These are phyloP conservation scores for Piaya cayana DNA, from an alignment of 2,113 vertebrate genomes.

Conservation along the genomic window DNA sequence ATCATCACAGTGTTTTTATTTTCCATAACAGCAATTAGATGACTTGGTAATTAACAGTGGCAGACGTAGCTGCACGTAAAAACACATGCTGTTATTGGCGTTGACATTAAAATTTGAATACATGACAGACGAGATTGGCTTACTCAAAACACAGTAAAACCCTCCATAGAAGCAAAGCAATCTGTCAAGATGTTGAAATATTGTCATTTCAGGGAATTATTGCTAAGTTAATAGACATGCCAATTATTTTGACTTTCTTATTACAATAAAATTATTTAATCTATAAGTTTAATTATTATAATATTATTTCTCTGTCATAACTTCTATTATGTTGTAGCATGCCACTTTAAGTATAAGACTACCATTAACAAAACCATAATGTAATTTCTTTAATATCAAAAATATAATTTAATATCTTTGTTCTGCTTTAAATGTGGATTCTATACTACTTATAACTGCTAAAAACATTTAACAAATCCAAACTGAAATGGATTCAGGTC, in stretches of 20 bases:
- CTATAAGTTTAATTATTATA: not conserved
- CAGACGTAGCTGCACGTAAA: constrained; percentile 56
- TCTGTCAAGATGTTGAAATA: constrained; percentile 17
- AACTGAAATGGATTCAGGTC: not conserved
- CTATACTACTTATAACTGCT: not conserved
- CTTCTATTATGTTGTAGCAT: not conserved
- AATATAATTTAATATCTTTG: not conserved
- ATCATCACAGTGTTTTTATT: not conserved
- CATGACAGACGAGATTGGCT: constrained; percentile 29
- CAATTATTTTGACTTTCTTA: not conserved
- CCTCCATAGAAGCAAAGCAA: not conserved
- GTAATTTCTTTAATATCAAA: not conserved
- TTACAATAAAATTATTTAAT: not conserved
- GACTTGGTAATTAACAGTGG: constrained; percentile 27
- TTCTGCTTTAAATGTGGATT: not conserved
- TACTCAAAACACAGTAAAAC: constrained; percentile 23
- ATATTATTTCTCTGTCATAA: not conserved
- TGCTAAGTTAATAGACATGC: not conserved
- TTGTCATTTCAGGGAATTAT: not conserved
- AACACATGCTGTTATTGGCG: not conserved
- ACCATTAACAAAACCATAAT: fast-evolving
- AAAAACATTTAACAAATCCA: not conserved
- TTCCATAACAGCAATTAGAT: constrained; percentile 5
- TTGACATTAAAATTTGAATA: constrained; percentile 45
- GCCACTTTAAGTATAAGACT: not conserved